Evolutionary conservation across 2,888 invertebrate species (phyloP).

Genomic region (Melanostoma mellinum): DNA sequence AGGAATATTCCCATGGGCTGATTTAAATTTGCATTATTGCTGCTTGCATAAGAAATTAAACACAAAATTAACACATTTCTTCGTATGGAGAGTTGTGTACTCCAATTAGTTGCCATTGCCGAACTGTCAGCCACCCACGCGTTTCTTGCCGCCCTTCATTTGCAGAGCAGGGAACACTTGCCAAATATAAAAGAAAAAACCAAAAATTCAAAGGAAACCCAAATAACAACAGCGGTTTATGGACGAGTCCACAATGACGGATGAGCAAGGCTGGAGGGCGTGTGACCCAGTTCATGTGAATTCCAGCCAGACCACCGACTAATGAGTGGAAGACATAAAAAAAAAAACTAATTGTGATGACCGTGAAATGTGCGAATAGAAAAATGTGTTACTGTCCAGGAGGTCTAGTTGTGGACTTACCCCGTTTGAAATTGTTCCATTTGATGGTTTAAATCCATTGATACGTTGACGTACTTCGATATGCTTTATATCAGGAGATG

Average conservation of each 20-base stretch:
- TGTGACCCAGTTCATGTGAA: slow-evolving; percentile 56
- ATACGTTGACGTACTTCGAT: slow-evolving; percentile 57
- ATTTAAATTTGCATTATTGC: slow-evolving; percentile 19
- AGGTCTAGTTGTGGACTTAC: slow-evolving; percentile 37
- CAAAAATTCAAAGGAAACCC: slow-evolving; percentile 3
- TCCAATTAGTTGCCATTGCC: slow-evolving; percentile 4
- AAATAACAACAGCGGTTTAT: slow-evolving; percentile 43
- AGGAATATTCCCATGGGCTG: slow-evolving; percentile 24
- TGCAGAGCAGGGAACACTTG: neutral
- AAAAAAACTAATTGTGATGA: slow-evolving; percentile 1
- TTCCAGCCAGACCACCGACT: slow-evolving; percentile 52
- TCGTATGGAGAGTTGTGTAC: neutral
- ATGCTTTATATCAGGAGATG: slow-evolving; percentile 48
- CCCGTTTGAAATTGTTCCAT: slow-evolving; percentile 51
- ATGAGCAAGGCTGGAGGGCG: slow-evolving; percentile 14
- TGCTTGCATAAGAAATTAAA: slow-evolving; percentile 29
- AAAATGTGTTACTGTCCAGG: neutral
- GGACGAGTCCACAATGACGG: slow-evolving; percentile 39
- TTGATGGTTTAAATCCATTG: slow-evolving; percentile 56
- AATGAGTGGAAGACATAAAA: neutral
- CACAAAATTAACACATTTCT: slow-evolving; percentile 20
- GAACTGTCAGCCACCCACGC: slow-evolving; percentile 17
- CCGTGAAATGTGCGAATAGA: slow-evolving; percentile 45
- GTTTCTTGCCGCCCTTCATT: neutral
- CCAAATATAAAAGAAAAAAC: neutral